Evolutionary conservation across 2,888 invertebrate genomes (phyloP), one percentile per base, ranked within the genome.

Genomic region (Listrodromus nycthemerus): DNA sequence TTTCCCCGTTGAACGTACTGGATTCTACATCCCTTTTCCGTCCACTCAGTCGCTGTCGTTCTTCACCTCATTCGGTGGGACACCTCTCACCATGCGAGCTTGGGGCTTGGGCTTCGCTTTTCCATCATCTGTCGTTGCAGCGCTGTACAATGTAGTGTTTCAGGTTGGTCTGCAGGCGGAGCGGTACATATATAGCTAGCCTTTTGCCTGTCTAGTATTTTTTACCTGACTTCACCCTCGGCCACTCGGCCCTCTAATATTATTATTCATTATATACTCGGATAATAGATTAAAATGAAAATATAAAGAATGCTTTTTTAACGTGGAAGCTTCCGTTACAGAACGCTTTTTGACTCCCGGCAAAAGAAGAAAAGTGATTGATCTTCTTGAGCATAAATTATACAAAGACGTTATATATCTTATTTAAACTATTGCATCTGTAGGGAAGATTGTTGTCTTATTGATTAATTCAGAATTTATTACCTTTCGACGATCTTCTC

Each of bases 141-240:
- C 52, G 65, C 37, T 48, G 33, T 45, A 61, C 63, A 65, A 45
- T 65, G 45, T 37, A 73, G 71, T 48, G 69, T 50, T 66, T 27
- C 66, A 63, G 75, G 24, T 74, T 50, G 30, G 58, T 37, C 33
- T 50, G 52, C 69, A 70, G 65, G 48, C 79, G 13, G 58, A 69
- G 16, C 33, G 55, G 19, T 69, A 55, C 69, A 33, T 55, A 70
- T 21, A 61, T 65, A 70, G n/a, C 55, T 78, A 55, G 69, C 33
- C 55, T 70, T 30, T 21, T 58, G 65, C 21, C 63, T 61, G 70
- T 70, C 63, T 71, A 71, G 10, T 27, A 27, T 30, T 16, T 19
- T 63, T 61, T 21, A 30, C 63, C 45, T 67, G 63, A 61, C 21
- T 41, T 52, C 65, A 33, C 27, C 33, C 50, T 19, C 45, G 5